A percentile compares a stretch with the other conserved stretches of the same genome.
phyloP scores from a whole-genome alignment of 1,140 invertebrate genomes.

The Solenopsis invicta region DNA sequence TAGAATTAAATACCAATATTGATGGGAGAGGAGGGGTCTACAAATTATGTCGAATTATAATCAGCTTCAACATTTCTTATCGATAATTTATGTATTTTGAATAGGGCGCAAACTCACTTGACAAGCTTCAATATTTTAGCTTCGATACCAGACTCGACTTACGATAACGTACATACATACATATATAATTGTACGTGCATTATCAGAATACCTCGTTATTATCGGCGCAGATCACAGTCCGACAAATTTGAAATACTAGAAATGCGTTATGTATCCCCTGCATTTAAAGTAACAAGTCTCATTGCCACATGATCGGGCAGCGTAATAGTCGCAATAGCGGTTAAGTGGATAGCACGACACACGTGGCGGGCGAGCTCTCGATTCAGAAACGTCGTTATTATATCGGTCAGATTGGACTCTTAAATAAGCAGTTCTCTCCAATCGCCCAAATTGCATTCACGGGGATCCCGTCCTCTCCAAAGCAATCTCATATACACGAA shows the following conservation, averaged over 20 bases:
- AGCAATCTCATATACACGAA: not conserved
- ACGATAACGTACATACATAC: too few relatives aligned
- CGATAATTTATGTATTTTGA: too few relatives aligned
- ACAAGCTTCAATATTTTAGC: not conserved
- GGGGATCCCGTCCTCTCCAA: not conserved
- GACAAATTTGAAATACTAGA: slow-evolving; percentile 18
- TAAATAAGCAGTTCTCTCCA: slow-evolving; percentile 38
- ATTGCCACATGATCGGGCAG: slow-evolving; percentile 31
- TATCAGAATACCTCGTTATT: not conserved
- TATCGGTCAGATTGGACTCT: slow-evolving; percentile 37
- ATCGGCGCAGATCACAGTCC: not conserved
- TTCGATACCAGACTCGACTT: not conserved
- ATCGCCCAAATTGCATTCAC: slow-evolving; percentile 29
- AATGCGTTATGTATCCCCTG: not conserved
- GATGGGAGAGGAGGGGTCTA: not conserved
- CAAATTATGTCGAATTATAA: not conserved
- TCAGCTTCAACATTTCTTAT: not conserved
- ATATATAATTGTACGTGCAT: too few relatives aligned
- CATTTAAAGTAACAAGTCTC: slow-evolving; percentile 1
- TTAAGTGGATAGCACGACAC: slow-evolving; percentile 59
- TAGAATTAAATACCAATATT: not conserved
- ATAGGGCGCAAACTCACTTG: not conserved
- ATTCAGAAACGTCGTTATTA: slow-evolving; percentile 36
- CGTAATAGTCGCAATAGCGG: slow-evolving; percentile 42
- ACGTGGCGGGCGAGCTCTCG: not conserved